Evolutionary conservation across 1,140 invertebrate species (phyloP).

Genomic region (Papilio polyxenes): DNA sequence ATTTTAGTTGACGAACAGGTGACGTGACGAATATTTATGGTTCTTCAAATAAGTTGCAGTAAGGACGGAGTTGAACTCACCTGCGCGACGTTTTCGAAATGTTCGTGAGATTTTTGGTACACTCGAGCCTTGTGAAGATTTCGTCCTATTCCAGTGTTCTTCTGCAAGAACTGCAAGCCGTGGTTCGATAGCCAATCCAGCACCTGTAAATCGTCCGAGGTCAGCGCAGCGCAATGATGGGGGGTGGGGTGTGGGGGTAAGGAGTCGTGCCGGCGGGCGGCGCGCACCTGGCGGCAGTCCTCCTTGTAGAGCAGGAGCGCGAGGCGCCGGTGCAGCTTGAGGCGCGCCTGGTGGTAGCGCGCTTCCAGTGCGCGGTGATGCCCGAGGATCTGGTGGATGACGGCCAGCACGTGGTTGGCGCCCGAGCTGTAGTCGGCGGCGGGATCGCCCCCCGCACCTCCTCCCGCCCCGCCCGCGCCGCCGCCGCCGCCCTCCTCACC

Average conservation of each 20-base stretch:
- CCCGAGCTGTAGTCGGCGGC: slow-evolving; percentile 98
- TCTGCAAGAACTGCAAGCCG: slow-evolving; percentile 98
- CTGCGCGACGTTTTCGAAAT: slow-evolving; percentile 98
- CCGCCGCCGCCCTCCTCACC: slow-evolving; percentile 60
- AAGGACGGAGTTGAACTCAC: slow-evolving; percentile 78
- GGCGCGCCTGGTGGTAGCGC: slow-evolving; percentile 95
- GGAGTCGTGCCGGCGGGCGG: not conserved
- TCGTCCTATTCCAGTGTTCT: slow-evolving; percentile 97
- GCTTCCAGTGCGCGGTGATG: slow-evolving; percentile 96
- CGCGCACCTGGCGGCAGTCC: slow-evolving; percentile 90
- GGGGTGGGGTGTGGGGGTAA: too few relatives aligned
- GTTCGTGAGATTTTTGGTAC: slow-evolving; percentile 98
- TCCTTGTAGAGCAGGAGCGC: slow-evolving; percentile 97
- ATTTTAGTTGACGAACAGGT: slow-evolving; percentile 35
- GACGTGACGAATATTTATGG: not conserved
- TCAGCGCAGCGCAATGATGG: too few relatives aligned
- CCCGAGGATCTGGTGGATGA: slow-evolving; percentile 96
- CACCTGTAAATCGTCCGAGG: slow-evolving; percentile 83
- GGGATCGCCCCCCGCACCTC: slow-evolving; percentile 86
- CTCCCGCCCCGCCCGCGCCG: slow-evolving; percentile 49
- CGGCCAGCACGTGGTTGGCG: slow-evolving; percentile 92
- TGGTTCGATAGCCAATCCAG: slow-evolving; percentile 99
- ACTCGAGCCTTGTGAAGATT: slow-evolving; percentile 96
- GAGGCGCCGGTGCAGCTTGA: slow-evolving; percentile 95
- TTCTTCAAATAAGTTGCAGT: slow-evolving; percentile 2